These are phyloP conservation scores for Vombatus ursinus DNA, from an alignment of 2,113 vertebrate species.

Conservation along the genomic window DNA sequence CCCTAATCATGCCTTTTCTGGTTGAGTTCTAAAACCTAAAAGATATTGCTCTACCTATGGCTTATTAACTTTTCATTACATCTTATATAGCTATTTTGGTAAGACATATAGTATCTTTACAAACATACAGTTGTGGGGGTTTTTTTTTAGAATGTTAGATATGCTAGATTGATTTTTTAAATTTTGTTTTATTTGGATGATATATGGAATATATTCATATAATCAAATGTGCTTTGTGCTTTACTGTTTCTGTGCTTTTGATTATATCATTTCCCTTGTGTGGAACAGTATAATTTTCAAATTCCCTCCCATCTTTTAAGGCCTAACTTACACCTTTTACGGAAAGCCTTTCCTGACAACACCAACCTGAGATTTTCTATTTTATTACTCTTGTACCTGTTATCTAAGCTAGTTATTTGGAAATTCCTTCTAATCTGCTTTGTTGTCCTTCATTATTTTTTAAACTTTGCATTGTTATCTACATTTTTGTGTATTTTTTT, in stretches of 20 bases:
- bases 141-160: not conserved
- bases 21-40: not conserved
- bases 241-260: not conserved
- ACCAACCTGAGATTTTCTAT: not conserved
- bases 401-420: not conserved
- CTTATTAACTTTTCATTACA: not conserved
- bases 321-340: not conserved
- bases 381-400: not conserved
- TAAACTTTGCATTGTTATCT: constrained; percentile 19
- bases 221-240: not conserved
- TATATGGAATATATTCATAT: not conserved
- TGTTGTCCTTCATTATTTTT: not conserved
- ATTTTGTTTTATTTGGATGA: not conserved
- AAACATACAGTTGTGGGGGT: not conserved
- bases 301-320: not conserved
- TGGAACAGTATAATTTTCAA: not conserved
- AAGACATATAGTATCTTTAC: not conserved
- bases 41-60: not conserved
- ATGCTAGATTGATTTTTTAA: not conserved
- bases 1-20: not conserved
- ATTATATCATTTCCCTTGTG: not conserved
- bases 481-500: not conserved
- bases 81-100: not conserved
- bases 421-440: not conserved
- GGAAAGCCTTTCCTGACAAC: not conserved